Evolutionary conservation across 2,888 invertebrate genomes (phyloP).

Genomic region (Tholera decimalis): DNA sequence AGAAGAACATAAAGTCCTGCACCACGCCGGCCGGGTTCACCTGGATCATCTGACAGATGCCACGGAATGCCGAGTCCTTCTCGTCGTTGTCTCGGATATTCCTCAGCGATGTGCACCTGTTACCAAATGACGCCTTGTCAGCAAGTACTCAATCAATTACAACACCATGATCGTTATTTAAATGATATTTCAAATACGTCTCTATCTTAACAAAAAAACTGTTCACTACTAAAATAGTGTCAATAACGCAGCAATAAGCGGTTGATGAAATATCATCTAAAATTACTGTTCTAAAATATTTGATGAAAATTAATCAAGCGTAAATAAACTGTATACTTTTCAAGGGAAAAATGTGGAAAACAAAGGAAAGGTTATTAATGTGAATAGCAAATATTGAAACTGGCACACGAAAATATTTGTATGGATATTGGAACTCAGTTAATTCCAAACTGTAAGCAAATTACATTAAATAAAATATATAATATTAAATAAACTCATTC

Average conservation of each 20-base stretch:
- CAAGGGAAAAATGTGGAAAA: constrained; percentile 51
- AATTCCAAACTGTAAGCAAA: constrained; percentile 85
- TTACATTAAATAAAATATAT: constrained; percentile 62
- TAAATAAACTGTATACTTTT: constrained; percentile 64
- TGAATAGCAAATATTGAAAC: constrained; percentile 67
- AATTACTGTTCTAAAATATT: constrained; percentile 52
- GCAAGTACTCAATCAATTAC: constrained; percentile 19
- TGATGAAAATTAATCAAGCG: constrained; percentile 67
- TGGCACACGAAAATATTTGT: constrained; percentile 79
- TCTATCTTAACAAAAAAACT: background rate
- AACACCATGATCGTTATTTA: constrained; percentile 32
- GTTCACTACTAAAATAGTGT: background rate
- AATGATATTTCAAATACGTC: constrained; percentile 51
- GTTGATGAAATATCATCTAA: constrained; percentile 55
- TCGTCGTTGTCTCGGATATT: constrained; percentile 99
- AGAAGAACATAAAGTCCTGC: constrained; percentile 99
- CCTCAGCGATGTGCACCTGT: constrained; percentile 98
- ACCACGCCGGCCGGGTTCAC: constrained; percentile 99
- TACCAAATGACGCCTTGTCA: constrained; percentile 59
- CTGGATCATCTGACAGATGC: constrained; percentile 99
- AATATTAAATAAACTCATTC: constrained; percentile 43
- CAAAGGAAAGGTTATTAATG: constrained; percentile 54
- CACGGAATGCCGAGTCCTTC: constrained; percentile 99
- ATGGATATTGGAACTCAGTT: constrained; percentile 78
- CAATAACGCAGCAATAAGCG: constrained; percentile 5